These are phyloP conservation scores for Euzophera pinguis DNA, from an alignment of 2,888 invertebrate species.

Conservation along the genomic window DNA sequence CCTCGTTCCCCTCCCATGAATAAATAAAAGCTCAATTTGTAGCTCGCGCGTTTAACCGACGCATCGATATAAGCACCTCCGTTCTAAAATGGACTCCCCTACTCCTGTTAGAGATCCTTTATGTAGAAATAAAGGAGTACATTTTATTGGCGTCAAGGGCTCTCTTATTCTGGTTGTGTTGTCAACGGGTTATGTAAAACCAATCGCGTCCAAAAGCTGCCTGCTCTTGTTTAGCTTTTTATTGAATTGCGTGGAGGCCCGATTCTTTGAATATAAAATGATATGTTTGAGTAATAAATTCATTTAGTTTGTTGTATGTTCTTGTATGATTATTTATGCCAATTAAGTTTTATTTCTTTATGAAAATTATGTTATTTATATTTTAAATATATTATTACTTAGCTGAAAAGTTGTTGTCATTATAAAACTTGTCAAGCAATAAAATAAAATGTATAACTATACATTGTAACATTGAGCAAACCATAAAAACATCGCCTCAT, in stretches of 20 bases:
- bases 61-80: slow-evolving; percentile 55
- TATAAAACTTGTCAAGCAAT: too few relatives aligned
- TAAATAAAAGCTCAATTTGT: slow-evolving; percentile 78
- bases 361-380: too few relatives aligned
- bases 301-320: not conserved
- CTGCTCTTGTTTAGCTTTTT: slow-evolving; percentile 39
- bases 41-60: slow-evolving; percentile 62
- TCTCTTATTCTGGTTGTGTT: slow-evolving; percentile 33
- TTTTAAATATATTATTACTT: too few relatives aligned
- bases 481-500: too few relatives aligned
- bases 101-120: slow-evolving; percentile 34
- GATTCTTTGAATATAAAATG: slow-evolving; percentile 26
- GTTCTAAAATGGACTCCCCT: slow-evolving; percentile 50
- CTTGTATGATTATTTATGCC: not conserved
- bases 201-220: slow-evolving; percentile 40
- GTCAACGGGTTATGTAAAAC: slow-evolving; percentile 51
- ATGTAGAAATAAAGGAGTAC: slow-evolving; percentile 26
- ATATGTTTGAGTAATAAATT: slow-evolving; percentile 9
- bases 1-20: slow-evolving; percentile 70
- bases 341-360: too few relatives aligned
- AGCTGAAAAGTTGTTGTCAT: too few relatives aligned
- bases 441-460: too few relatives aligned
- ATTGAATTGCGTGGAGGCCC: slow-evolving; percentile 35
- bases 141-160: slow-evolving; percentile 29
- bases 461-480: too few relatives aligned